phyloP scores from a whole-genome alignment of 2,888 invertebrate genomes.

The Drosophila lutescens region DNA sequence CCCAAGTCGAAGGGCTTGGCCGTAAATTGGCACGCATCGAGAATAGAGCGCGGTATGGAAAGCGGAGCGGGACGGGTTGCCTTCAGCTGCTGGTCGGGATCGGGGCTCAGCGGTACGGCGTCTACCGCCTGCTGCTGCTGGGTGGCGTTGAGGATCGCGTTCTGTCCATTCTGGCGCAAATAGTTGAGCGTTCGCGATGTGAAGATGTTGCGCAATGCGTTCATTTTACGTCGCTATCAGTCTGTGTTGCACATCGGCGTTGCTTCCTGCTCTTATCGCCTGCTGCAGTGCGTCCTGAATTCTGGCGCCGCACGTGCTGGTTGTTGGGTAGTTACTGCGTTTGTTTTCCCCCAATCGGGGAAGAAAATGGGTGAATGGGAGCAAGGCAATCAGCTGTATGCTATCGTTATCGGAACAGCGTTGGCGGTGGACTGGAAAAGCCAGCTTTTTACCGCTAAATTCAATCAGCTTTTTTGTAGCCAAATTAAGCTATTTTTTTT shows the following conservation, averaged over 20 bases:
- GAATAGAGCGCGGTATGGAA: conserved; percentile 76
- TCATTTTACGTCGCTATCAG: conserved; percentile 68
- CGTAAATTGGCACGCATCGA: conserved; percentile 76
- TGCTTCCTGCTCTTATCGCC: background rate
- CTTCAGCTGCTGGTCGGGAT: conserved; percentile 53
- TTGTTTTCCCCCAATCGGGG: background rate
- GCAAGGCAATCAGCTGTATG: background rate
- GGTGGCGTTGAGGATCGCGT: conserved; percentile 79
- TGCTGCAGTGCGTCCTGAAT: conserved; percentile 18
- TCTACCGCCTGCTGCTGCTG: conserved; percentile 65
- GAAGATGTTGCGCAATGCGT: conserved; percentile 81
- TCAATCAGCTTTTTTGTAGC: background rate
- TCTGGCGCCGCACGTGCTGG: conserved; percentile 17
- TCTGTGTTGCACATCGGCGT: conserved; percentile 25
- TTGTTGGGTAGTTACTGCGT: conserved; percentile 5
- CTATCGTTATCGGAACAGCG: conserved; percentile 5
- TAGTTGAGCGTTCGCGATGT: conserved; percentile 76
- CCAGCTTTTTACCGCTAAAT: background rate
- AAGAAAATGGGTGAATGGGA: background rate
- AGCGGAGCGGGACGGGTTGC: conserved; percentile 51
- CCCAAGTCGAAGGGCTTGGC: conserved; percentile 65
- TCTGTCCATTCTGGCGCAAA: conserved; percentile 81
- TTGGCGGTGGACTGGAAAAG: background rate
- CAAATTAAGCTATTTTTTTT: background rate
- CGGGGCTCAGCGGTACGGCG: conserved; percentile 46